Base-by-base conservation (phyloP, 1,140 invertebrate species). In the Drosophila repleta region DNA sequence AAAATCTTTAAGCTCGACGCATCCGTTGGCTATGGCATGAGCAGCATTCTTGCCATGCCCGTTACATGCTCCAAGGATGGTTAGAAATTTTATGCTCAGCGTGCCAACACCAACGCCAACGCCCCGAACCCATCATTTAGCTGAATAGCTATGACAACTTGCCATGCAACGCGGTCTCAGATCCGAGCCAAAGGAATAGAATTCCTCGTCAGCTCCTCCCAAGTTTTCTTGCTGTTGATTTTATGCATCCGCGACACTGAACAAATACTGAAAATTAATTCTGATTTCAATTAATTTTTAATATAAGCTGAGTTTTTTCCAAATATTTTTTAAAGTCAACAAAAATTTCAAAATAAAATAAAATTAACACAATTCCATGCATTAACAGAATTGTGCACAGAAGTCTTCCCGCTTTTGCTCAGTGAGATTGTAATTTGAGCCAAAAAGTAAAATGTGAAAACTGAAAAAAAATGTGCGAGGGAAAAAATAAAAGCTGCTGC, bases 1-100 rank as follows among this genome's bases (percentile, higher is more conserved):
- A 61, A 76, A 83, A 60, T 67, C 80, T 69, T 66, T 76, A 73
- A 84, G 68, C 65, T 63, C 26, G 45, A n/a, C 60, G 45, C 35
- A 43, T 70, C 48, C 57, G 37, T 5, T 29, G 49, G 20, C 20
- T 46, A 4, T 21, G 45, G 20, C 45, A 46, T 20, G 10, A 20
- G 24, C 49, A 52, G 26, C 26, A 52, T 52, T 32, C 49, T 35
- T 18, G 46, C 37, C 68, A 71, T 21, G 64, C 53, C 58, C 39
- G n/a, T 41, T 49, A 21, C 51, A 57, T 29, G 62, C 52, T 49
- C 43, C 29, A 41, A 64, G 58, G 48, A 65, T 71, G 48, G 79
- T 82, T 82, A 79, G 78, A 82, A 88, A 88, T 88, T 87, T 83
- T 79, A 88, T 88, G 79, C 76, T 83, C 66, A 64, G 62, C 51